These are phyloP conservation scores for Drosophila leonis DNA, from an alignment of 2,888 invertebrate species.

Conservation along the genomic window DNA sequence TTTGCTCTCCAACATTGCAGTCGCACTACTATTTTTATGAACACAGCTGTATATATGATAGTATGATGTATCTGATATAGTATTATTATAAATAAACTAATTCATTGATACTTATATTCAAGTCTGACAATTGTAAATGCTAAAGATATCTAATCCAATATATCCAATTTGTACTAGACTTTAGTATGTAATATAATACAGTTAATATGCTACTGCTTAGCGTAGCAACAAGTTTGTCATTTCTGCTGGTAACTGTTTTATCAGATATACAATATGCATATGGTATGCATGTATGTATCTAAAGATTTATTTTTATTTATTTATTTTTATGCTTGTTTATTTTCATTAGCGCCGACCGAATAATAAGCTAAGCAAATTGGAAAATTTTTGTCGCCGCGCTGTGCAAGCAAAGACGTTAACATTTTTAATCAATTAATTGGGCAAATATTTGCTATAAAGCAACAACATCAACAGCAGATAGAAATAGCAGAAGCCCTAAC, in stretches of 20 bases:
- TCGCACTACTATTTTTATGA: too few species aligned
- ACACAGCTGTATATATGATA: too few species aligned
- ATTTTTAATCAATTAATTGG: slow-evolving; percentile 72
- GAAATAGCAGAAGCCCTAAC: not conserved
- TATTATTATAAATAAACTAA: too few species aligned
- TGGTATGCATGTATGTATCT: not conserved
- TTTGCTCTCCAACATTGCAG: too few species aligned
- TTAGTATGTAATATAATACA: too few species aligned
- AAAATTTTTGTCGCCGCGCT: slow-evolving; percentile 54
- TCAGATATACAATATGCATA: not conserved
- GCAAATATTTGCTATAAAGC: slow-evolving; percentile 61
- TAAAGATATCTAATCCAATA: too few species aligned
- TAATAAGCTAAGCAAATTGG: slow-evolving; percentile 72
- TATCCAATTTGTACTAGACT: too few species aligned
- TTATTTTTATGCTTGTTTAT: slow-evolving; percentile 30
- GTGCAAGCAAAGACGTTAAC: slow-evolving; percentile 26
- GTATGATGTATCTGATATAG: too few species aligned
- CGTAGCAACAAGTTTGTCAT: not conserved
- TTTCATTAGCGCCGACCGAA: slow-evolving; percentile 62
- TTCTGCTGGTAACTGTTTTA: not conserved
- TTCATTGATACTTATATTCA: too few species aligned
- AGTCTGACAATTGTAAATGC: too few species aligned
- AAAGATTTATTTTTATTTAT: not conserved
- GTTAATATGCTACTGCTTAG: too few species aligned
- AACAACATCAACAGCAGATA: not conserved